phyloP scores from a whole-genome alignment of 2,797 vertebrate genomes.

The Cyclura pinguis region DNA sequence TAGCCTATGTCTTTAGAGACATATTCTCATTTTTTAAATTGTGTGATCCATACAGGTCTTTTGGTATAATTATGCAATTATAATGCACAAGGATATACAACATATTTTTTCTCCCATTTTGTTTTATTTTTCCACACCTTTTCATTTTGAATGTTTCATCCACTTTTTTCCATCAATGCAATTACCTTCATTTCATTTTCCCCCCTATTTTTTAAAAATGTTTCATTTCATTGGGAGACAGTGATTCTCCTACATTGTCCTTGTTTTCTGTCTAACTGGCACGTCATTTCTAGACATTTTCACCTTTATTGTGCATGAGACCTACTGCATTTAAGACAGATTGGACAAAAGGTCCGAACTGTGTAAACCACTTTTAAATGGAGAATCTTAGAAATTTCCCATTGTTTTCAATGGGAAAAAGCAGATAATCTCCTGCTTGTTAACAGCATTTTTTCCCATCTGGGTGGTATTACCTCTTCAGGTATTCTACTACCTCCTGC shows the following conservation, averaged over 20 bases:
- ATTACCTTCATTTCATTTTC: neutral
- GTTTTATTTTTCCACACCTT: neutral
- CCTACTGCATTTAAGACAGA: neutral
- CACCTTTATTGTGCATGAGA: neutral
- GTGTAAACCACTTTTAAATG: neutral
- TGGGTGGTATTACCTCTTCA: neutral
- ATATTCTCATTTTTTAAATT: neutral
- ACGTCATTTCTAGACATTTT: neutral
- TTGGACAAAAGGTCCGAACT: neutral
- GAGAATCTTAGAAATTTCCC: neutral
- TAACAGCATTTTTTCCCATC: neutral
- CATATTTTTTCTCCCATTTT: neutral
- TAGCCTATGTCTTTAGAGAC: rapidly evolving
- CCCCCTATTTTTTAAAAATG: too few relatives aligned
- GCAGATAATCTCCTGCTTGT: too few relatives aligned
- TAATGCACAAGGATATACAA: neutral
- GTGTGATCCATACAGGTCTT: neutral
- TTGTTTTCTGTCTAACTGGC: neutral
- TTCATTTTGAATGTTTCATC: neutral
- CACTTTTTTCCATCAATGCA: neutral
- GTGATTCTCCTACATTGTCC: neutral
- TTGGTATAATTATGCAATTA: neutral
- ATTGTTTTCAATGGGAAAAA: neutral
- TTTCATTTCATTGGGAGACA: neutral
- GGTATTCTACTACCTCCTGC: neutral